Percentiles rank a stretch among this genome's conserved stretches.
These are phyloP conservation scores for Hyperoplus immaculatus DNA, from an alignment of 2,797 vertebrate species.

Conservation along the genomic window DNA sequence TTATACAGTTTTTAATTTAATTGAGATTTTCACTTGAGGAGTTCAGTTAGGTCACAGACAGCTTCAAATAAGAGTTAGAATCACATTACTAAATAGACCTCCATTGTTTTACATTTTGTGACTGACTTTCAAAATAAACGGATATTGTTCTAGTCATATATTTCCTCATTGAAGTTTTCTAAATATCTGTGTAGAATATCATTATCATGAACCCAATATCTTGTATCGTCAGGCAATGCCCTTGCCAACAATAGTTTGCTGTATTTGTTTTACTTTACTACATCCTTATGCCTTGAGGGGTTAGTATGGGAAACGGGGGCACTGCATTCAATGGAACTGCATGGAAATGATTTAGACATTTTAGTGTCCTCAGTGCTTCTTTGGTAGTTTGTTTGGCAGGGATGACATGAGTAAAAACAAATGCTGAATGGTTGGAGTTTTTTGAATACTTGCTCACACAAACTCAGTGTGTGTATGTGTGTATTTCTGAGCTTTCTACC, in stretches of 20 bases:
- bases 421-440: slow-evolving; percentile 37
- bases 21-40: too few species aligned
- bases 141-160: too few species aligned
- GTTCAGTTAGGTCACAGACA: too few species aligned
- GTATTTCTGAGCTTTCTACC: slow-evolving; percentile 81
- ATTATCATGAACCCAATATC: too few species aligned
- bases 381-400: slow-evolving; percentile 37
- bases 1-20: too few species aligned
- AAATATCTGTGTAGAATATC: too few species aligned
- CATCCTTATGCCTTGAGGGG: not conserved
- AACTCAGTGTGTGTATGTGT: slow-evolving; percentile 23
- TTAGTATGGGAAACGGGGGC: slow-evolving; percentile 2
- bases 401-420: slow-evolving; percentile 51
- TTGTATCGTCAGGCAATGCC: not conserved
- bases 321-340: slow-evolving; percentile 12
- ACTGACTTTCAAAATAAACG: too few species aligned
- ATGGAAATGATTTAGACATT: slow-evolving; percentile 25
- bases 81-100: too few species aligned
- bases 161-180: too few species aligned
- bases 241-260: not conserved
- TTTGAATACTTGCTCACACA: slow-evolving; percentile 33
- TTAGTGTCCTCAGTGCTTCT: slow-evolving; percentile 26
- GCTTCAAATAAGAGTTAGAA: too few species aligned
- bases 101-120: too few species aligned
- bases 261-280: slow-evolving; percentile 8